Evolutionary conservation across 2,888 invertebrate genomes (phyloP).

Genomic region (Cenopis cana): DNA sequence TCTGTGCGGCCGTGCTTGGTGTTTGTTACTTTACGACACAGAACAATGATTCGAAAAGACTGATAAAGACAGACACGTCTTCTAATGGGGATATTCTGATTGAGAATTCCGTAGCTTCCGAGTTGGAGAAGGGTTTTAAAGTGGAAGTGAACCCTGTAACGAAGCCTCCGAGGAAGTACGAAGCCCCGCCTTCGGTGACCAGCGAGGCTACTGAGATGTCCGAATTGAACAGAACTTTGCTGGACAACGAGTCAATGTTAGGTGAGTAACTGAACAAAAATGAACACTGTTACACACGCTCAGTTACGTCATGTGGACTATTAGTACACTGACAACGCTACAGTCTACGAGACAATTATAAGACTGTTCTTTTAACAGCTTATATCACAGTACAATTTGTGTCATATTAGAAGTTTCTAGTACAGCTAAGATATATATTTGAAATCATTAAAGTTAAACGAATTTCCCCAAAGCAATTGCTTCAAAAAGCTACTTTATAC

Average conservation of each 20-base stretch:
- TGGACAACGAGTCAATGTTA: constrained; percentile 90
- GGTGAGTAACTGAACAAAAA: constrained; percentile 79
- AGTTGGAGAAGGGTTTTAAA: constrained; percentile 92
- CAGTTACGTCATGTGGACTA: too few relatives aligned
- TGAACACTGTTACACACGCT: too few relatives aligned
- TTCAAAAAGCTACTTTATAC: too few relatives aligned
- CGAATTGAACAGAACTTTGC: constrained; percentile 90
- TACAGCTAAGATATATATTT: too few relatives aligned
- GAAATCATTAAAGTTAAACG: too few relatives aligned
- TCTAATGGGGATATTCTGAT: constrained; percentile 88
- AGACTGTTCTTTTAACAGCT: too few relatives aligned
- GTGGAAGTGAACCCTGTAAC: constrained; percentile 93
- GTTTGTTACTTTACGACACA: constrained; percentile 84
- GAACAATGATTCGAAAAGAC: constrained; percentile 82
- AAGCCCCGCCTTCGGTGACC: constrained; percentile 87
- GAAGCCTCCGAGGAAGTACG: constrained; percentile 91
- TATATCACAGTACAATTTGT: too few relatives aligned
- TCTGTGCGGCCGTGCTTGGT: constrained; percentile 76
- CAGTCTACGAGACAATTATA: too few relatives aligned
- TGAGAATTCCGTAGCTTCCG: constrained; percentile 89
- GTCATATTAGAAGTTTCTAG: too few relatives aligned
- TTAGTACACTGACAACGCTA: background rate
- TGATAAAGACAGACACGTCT: constrained; percentile 86
- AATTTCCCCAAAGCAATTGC: too few relatives aligned
- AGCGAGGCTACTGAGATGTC: constrained; percentile 91